Conservation (phyloP, 2,113 vertebrate species). For the Nothobranchius furzeri region DNA sequence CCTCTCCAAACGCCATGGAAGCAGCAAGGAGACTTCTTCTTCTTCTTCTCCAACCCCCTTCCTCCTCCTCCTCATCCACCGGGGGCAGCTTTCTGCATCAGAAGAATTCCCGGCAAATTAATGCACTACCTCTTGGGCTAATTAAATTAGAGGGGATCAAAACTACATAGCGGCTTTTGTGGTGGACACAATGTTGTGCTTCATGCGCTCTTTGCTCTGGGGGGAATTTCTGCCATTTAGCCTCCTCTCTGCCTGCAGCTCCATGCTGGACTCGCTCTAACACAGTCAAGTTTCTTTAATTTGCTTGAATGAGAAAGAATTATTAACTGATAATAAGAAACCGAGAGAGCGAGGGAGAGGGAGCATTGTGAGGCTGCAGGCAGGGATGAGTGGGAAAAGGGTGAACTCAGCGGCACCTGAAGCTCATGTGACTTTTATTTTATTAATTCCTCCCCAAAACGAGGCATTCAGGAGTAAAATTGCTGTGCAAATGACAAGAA, state of each 20-base stretch:
- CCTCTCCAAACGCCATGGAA: constrained; percentile 84
- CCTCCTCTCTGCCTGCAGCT: constrained; percentile 89
- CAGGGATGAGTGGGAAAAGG: constrained; percentile 68
- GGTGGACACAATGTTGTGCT: constrained; percentile 98
- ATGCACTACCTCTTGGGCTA: constrained; percentile 98
- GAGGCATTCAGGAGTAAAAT: constrained; percentile 83
- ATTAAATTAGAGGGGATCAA: constrained; percentile 99
- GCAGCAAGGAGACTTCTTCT: constrained; percentile 91
- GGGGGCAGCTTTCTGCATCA: constrained; percentile 96
- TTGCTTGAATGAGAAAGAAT: constrained; percentile 98
- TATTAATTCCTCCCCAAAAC: constrained; percentile 98
- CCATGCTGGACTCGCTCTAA: constrained; percentile 91
- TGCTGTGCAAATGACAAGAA: constrained; percentile 80
- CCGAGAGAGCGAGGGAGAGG: constrained; percentile 35
- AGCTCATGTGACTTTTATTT: constrained; percentile 84
- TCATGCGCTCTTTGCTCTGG: constrained; percentile 92
- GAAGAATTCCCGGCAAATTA: constrained; percentile 99
- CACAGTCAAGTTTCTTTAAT: constrained; percentile 97
- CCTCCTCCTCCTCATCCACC: constrained; percentile 68
- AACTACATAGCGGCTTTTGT: constrained; percentile 99
- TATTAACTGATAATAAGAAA: constrained; percentile 99
- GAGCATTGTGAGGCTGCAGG: constrained; percentile 56
- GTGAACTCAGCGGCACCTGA: constrained; percentile 88
- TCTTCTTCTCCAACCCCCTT: constrained; percentile 30
- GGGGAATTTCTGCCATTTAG: constrained; percentile 98